Evolutionary conservation across 2,888 invertebrate genomes (phyloP).

Genomic region (Cantharis rufa): DNA sequence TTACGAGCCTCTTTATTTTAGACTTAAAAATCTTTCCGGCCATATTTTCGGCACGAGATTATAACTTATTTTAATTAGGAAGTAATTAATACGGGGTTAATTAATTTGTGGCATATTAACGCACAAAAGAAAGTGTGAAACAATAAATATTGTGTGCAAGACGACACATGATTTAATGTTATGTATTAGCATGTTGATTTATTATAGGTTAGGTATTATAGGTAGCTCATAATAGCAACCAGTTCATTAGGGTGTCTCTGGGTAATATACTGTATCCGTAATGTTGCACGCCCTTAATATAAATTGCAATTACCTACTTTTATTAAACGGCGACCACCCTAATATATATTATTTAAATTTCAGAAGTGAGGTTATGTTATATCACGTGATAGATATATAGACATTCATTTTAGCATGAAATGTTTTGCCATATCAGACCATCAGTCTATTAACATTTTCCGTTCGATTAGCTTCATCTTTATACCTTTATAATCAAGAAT

Average conservation of each 20-base stretch:
- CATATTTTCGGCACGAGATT: background rate
- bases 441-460: background rate
- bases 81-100: background rate
- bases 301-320: background rate
- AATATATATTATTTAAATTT: background rate
- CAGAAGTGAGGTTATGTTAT: background rate
- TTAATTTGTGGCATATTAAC: background rate
- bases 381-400: background rate
- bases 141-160: constrained; percentile 10
- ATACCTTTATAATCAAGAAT: background rate
- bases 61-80: background rate
- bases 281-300: background rate
- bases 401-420: background rate
- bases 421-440: background rate
- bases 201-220: constrained; percentile 26
- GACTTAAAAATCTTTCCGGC: background rate
- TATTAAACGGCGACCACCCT: background rate
- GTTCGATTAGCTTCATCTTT: background rate
- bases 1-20: background rate
- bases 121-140: background rate
- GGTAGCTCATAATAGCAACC: constrained; percentile 31
- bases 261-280: constrained; percentile 12
- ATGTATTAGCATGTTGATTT: constrained; percentile 32
- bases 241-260: constrained; percentile 34
- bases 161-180: constrained; percentile 27